phyloP scores from a whole-genome alignment of 2,797 vertebrate genomes.

The Lepilemur ruficaudatus region DNA sequence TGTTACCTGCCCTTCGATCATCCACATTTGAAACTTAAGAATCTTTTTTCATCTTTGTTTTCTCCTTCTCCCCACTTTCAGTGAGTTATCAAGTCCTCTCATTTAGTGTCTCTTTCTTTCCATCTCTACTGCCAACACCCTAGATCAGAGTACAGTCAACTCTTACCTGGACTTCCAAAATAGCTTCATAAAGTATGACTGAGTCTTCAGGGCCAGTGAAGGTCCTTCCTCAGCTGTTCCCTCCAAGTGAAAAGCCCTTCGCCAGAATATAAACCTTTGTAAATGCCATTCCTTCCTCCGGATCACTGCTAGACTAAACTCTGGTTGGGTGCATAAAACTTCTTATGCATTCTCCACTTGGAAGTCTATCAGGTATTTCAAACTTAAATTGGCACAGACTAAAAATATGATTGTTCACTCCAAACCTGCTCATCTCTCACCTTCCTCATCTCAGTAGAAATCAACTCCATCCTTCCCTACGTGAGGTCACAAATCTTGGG shows the following conservation, averaged over 20 bases:
- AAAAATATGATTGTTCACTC: neutral
- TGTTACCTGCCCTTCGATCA: neutral
- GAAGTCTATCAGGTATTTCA: neutral
- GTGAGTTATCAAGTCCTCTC: constrained; percentile 53
- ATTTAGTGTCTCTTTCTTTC: constrained; percentile 68
- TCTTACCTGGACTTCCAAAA: constrained; percentile 25
- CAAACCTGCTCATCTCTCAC: neutral
- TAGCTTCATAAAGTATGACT: constrained; percentile 26
- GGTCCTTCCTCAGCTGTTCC: neutral
- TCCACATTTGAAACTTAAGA: constrained; percentile 57
- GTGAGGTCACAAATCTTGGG: neutral
- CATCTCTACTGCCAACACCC: constrained; percentile 60
- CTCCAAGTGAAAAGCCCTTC: neutral
- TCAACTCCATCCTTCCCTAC: neutral
- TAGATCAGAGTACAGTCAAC: constrained; percentile 53
- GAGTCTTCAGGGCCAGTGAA: neutral
- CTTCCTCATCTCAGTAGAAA: neutral
- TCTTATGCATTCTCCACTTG: neutral
- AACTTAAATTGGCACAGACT: neutral
- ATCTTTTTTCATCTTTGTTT: constrained; percentile 51
- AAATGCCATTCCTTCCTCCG: neutral
- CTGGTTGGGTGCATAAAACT: neutral
- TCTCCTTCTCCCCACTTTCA: constrained; percentile 49
- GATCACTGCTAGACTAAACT: neutral
- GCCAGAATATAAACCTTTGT: neutral